Evolutionary conservation across 2,888 invertebrate genomes (phyloP), one percentile per base, ranked within the genome.

Genomic region (Apodemia mormo): DNA sequence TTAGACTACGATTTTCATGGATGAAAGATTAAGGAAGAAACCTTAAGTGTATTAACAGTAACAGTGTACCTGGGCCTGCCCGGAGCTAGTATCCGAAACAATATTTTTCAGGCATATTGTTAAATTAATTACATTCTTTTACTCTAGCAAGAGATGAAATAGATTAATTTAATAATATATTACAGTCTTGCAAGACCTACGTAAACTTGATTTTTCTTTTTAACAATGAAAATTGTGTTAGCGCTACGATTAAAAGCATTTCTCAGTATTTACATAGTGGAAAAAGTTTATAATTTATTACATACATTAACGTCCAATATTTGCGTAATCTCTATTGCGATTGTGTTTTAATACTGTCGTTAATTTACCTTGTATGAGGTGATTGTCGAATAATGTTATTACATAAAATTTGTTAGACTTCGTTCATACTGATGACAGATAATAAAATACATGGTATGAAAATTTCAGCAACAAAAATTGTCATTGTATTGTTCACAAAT

Each of bases 221-320:
- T 58, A 29, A 58, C 29, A 58, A 58, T 58, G 58, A 30, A 29
- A 58, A 58, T 58, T 58, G 58, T 30, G 58, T 58, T 58, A 29
- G 58, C 30, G 29, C 58, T 58, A 4, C 30, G 30, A n/a, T 29
- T 58, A 58, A 58, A 30, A 58, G 30, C 58, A 30, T 29, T 58
- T 58, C 58, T 58, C 58, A 22, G 58, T 58, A 58, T 58, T 58
- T 58, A 29, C 30, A 58, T 10, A 30, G 30, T 30, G 30, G 12
- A 58, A 58, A 30, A 58, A 29, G 29, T 30, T 58, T 58, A 58
- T 58, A 58, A 58, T 58, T 58, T 58, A 58, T 58, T 58, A 58
- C 58, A 2, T 12, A 30, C 58, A 58, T 30, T 30, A 12, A 58
- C 10, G 29, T 58, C 12, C 29, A 30, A 58, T 58, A 58, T 58